These are phyloP conservation scores for Diachasma alloeum DNA, from an alignment of 1,140 invertebrate genomes.

Conservation along the genomic window DNA sequence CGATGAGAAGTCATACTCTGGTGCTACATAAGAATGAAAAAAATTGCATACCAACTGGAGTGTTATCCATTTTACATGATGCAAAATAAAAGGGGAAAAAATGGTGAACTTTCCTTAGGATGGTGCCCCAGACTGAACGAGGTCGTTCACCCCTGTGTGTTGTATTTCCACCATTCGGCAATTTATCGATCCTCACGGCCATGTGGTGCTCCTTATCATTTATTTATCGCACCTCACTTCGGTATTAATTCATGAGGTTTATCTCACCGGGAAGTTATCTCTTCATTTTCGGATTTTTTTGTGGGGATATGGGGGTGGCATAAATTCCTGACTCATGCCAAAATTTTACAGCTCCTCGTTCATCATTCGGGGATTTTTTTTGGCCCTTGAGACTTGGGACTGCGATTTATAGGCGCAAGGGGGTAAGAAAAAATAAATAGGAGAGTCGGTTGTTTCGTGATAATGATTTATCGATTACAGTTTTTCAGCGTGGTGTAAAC, in stretches of 20 bases:
- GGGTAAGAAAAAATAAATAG: neutral
- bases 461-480: neutral
- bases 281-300: neutral
- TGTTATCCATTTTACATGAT: neutral
- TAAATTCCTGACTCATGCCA: neutral
- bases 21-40: neutral
- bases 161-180: slow-evolving; percentile 8
- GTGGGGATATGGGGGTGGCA: neutral
- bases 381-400: too few species aligned
- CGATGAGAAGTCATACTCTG: neutral
- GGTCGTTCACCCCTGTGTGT: slow-evolving; percentile 6
- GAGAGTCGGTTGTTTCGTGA: neutral
- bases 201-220: slow-evolving; percentile 4
- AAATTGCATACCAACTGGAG: neutral
- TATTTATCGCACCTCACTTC: neutral
- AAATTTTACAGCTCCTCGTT: neutral
- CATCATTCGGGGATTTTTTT: too few species aligned
- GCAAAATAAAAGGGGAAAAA: neutral
- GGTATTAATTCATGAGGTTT: neutral
- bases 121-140: neutral
- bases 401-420: too few species aligned
- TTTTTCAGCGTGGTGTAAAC: neutral
- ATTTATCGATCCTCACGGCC: slow-evolving; percentile 15
- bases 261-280: neutral
- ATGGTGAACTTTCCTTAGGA: neutral